Base-by-base conservation (phyloP, 2,888 invertebrate species). In the Lasioglossum leucozonium region DNA sequence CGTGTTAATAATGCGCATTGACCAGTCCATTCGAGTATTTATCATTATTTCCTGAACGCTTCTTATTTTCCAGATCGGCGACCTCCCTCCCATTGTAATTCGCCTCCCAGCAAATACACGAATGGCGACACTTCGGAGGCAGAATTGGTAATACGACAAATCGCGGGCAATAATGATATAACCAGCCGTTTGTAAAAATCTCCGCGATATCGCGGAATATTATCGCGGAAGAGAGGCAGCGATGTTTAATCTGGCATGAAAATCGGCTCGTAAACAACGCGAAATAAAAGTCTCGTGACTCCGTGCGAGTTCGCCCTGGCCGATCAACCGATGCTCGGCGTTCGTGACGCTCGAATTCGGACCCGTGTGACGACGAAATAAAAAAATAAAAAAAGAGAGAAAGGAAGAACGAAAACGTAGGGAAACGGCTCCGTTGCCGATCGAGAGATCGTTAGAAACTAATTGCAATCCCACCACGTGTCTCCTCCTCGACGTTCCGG, bases 401-500 rank as follows among this genome's bases (percentile, higher is more conserved):
- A n/a, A 37, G 18, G 22, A 47, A 22, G 30, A 30, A 18, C 26
- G 30, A 72, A 34, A 34, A 22, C 40, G 16, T 22, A 47, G 37
- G 40, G 71, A 40, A 65, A 30, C 18, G 81, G 65, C 79, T 73
- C 72, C 72, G 78, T 71, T 72, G 83, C 71, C 79, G 75, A 85
- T 90, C 81, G 79, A 77, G 81, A 69, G 83, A 84, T 89, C 85
- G 89, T 89, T 87, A 88, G 85, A 85, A 90, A 89, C 88, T 89
- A 89, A 89, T 89, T 90, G 90, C 88, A 87, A 82, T 84, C 74
- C 76, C 34, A 44, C 73, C 58, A 76, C 73, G 79, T 67, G 81
- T 79, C 77, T 77, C 30, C 22, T 72, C 72, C 71, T 67, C 67
- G 65, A 73, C 44, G 72, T 69, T 72, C 44, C 69, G 65, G 42